A percentile compares a stretch with the other conserved stretches of the same genome.
Evolutionary conservation across 2,888 invertebrate genomes (phyloP).

Genomic region (Strigamia crassipes): DNA sequence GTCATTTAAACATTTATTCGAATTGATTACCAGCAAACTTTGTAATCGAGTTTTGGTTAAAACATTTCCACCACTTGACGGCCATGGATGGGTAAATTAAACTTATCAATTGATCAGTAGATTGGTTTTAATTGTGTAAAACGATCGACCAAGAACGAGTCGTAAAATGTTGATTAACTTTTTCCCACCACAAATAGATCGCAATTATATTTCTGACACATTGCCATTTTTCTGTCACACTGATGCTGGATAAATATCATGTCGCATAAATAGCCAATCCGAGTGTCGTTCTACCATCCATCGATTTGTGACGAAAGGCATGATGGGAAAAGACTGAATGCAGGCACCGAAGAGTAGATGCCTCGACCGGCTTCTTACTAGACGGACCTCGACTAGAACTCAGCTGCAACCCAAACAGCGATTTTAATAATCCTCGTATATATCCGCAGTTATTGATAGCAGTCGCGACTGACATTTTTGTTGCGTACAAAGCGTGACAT

Average conservation of each 20-base stretch:
- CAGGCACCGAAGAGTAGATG: constrained; percentile 30
- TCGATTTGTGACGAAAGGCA: constrained; percentile 20
- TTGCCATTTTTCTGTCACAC: background rate
- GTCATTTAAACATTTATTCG: no score
- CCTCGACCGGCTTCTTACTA: constrained; percentile 26
- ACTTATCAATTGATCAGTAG: background rate
- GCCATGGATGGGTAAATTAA: background rate
- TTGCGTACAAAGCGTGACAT: constrained; percentile 8
- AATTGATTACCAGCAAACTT: no score
- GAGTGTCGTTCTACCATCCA: constrained; percentile 18
- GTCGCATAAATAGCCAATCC: constrained; percentile 30
- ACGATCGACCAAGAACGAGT: background rate
- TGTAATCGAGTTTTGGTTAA: background rate
- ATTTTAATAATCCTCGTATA: background rate
- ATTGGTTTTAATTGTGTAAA: constrained; percentile 1
- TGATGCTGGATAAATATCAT: constrained; percentile 15
- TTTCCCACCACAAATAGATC: background rate
- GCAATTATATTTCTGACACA: constrained; percentile 17
- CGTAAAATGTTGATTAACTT: constrained; percentile 26
- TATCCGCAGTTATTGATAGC: background rate
- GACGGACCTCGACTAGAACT: background rate
- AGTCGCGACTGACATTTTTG: background rate
- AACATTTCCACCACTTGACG: background rate
- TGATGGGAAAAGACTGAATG: constrained; percentile 15
- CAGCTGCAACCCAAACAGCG: background rate